phyloP scores from a whole-genome alignment of 2,113 vertebrate genomes.

The Solenodon paradoxus region DNA sequence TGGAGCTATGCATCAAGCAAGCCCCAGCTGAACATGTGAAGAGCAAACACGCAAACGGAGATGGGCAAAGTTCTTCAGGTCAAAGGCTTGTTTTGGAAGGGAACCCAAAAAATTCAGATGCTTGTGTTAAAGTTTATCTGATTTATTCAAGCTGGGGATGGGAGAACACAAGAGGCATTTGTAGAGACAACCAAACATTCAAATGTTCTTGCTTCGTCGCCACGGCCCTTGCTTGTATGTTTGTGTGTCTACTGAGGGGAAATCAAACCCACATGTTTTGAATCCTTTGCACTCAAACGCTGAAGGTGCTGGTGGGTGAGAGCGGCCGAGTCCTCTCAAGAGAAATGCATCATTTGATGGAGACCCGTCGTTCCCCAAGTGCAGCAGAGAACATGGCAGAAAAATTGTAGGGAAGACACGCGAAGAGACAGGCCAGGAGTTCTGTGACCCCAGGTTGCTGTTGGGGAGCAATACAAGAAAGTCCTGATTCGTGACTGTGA shows the following conservation, averaged over 20 bases:
- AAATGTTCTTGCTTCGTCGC: background rate
- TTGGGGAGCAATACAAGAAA: background rate
- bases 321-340: too few species aligned
- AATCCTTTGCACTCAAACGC: background rate
- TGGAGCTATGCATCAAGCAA: background rate
- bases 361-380: background rate
- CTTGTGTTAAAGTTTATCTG: conserved; percentile 21
- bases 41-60: background rate
- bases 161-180: background rate
- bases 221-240: conserved; percentile 6
- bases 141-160: background rate
- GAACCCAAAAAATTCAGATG: background rate
- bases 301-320: background rate
- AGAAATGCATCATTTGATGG: background rate
- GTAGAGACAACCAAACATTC: background rate
- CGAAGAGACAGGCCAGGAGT: background rate
- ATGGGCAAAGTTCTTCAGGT: conserved; percentile 60
- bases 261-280: background rate
- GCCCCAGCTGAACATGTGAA: background rate
- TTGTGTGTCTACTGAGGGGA: background rate
- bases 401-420: background rate
- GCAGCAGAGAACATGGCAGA: background rate
- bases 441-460: background rate
- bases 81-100: conserved; percentile 62
- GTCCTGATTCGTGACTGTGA: background rate